These are phyloP conservation scores for Acipenser ruthenus DNA, from an alignment of 2,797 vertebrate species.

Conservation along the genomic window DNA sequence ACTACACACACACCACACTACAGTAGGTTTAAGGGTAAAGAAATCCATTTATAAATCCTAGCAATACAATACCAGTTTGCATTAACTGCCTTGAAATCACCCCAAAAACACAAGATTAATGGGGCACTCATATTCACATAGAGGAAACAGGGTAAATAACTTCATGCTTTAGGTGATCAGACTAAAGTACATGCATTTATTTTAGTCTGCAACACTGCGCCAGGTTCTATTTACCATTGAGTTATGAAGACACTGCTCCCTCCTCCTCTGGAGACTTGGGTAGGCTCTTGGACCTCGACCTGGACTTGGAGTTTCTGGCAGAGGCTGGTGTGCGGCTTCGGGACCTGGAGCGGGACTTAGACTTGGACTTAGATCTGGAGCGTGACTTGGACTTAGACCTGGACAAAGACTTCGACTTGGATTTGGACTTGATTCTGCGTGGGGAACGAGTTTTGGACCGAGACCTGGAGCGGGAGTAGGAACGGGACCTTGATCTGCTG, in stretches of 20 bases:
- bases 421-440: slow-evolving; percentile 62
- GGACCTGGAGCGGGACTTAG: slow-evolving; percentile 73
- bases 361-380: slow-evolving; percentile 71
- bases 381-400: slow-evolving; percentile 60
- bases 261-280: slow-evolving; percentile 87
- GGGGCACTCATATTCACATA: too few relatives aligned
- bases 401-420: slow-evolving; percentile 71
- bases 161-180: too few relatives aligned
- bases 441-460: slow-evolving; percentile 69
- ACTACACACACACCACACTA: too few relatives aligned
- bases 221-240: slow-evolving; percentile 40
- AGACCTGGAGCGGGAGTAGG: slow-evolving; percentile 73
- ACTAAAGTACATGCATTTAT: too few relatives aligned
- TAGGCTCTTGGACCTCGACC: slow-evolving; percentile 85
- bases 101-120: too few relatives aligned
- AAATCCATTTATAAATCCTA: too few relatives aligned
- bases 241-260: slow-evolving; percentile 72
- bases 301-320: slow-evolving; percentile 82
- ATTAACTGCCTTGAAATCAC: too few relatives aligned
- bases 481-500: slow-evolving; percentile 76
- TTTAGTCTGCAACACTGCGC: too few relatives aligned
- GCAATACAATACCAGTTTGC: too few relatives aligned
- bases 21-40: too few relatives aligned
- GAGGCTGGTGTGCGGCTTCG: slow-evolving; percentile 75
- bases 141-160: too few relatives aligned